Conservation (phyloP, 2,113 vertebrate species). For the Cygnus buccinator region DNA sequence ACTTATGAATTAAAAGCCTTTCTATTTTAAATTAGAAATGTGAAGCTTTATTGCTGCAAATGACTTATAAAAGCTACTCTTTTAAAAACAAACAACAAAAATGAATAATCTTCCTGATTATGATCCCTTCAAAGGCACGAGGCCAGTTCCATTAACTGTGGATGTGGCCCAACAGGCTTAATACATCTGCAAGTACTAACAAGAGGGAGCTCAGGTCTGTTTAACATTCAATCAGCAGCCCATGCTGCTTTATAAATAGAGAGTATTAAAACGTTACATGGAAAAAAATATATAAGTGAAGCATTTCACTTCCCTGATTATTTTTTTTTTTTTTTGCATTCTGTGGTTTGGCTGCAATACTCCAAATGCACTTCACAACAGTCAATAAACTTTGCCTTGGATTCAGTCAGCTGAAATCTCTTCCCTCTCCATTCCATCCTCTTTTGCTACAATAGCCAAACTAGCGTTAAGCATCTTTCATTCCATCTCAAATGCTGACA, state of each 20-base stretch:
- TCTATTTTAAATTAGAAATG: conserved; percentile 50
- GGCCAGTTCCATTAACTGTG: conserved; percentile 55
- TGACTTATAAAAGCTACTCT: conserved; percentile 32
- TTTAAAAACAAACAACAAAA: conserved; percentile 43
- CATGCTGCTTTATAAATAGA: conserved; percentile 24
- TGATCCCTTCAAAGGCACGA: conserved; percentile 26
- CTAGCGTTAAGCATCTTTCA: background rate
- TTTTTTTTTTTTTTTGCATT: background rate
- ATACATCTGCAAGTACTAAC: conserved; percentile 41
- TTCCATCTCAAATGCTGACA: background rate
- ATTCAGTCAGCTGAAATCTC: background rate
- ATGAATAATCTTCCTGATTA: conserved; percentile 34
- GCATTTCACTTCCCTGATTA: background rate
- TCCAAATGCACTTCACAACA: background rate
- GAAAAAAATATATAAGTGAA: background rate
- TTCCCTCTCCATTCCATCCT: background rate
- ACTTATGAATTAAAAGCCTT: conserved; percentile 60
- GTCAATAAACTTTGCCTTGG: background rate
- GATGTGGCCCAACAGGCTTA: conserved; percentile 49
- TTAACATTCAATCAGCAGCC: conserved; percentile 27
- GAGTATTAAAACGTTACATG: background rate
- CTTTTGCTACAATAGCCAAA: background rate
- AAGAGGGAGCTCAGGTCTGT: conserved; percentile 46
- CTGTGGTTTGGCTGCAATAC: background rate
- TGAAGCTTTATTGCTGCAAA: conserved; percentile 30